Base-by-base conservation (phyloP, 1,140 invertebrate genomes). In the Tyrophagus putrescentiae region DNA sequence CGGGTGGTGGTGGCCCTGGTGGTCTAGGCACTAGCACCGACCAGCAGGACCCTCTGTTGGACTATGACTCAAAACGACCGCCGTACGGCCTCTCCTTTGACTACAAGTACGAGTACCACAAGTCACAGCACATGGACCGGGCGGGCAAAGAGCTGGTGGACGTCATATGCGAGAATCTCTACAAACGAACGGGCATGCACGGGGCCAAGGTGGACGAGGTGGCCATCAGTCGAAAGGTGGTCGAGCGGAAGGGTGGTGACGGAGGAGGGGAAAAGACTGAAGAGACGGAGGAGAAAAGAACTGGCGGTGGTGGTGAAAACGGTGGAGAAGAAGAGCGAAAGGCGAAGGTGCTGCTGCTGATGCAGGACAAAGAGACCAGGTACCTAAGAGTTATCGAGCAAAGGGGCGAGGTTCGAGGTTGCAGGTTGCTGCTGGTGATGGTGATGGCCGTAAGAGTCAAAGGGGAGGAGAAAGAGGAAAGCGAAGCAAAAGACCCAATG, bases 81-180 rank as follows among this genome's bases (percentile, higher is more conserved):
- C 52, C 52, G 25, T 27, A 31, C 27, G 52, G 52, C 25, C n/a
- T 54, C n/a, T 13, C 25, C 13, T 31, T 54, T 31, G 52, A 54
- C 27, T 54, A 54, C 25, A 29, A 33, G 39, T 54, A 54, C 27
- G 52, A 54, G 25, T 54, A 54, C 39, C 52, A 54, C 27, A 54
- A 54, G 27, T 54, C 52, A 1, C 52, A 54, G 39, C 52, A 54
- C 13, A 7, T 13, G 25, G 25, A 27, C 9, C 4, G 31, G 2
- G 5, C 13, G 16, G 3, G 1, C 13, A 23, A 23, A 21, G 52
- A 54, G 39, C 13, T 54, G 25, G 31, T 54, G 3, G 52, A 54
- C 39, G 52, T 54, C 13, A 54, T 54, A 32, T 33, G 27, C 21
- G 52, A 54, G 13, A 54, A 54, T 31, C 31, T 54, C 2, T 54